These are phyloP conservation scores for Tetragnatha versicolor DNA, from an alignment of 1,140 invertebrate species.

Conservation along the genomic window DNA sequence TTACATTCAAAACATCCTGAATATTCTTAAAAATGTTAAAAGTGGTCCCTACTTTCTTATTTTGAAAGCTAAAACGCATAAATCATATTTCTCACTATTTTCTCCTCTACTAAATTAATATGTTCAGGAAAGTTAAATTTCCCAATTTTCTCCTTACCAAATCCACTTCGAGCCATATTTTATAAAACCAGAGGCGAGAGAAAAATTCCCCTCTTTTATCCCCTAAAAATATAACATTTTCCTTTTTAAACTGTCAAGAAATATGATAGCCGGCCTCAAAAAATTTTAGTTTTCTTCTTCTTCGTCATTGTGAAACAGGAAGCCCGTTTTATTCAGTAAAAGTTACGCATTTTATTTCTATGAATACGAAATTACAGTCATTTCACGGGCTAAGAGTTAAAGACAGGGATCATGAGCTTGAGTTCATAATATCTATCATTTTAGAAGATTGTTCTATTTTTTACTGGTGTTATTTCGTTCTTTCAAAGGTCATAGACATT, in stretches of 20 bases:
- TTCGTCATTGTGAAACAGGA: conserved; percentile 16
- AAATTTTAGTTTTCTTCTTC: not conserved
- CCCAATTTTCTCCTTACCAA: not conserved
- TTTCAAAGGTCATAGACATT: too few species aligned
- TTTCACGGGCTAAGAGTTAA: conserved; percentile 44
- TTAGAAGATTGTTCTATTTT: not conserved
- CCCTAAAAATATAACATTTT: not conserved
- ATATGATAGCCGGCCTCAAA: conserved; percentile 36
- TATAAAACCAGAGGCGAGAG: not conserved
- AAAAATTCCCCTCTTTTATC: not conserved
- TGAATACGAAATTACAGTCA: conserved; percentile 44
- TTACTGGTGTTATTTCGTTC: too few species aligned
- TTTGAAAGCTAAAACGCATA: too few species aligned
- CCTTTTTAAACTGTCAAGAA: conserved; percentile 27
- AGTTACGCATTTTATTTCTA: conserved; percentile 23
- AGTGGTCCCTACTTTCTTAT: too few species aligned
- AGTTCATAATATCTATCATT: conserved; percentile 30
- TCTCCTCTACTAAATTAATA: conserved; percentile 20
- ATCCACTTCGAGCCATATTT: not conserved
- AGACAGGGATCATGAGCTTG: conserved; percentile 14
- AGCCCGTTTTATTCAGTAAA: conserved; percentile 11
- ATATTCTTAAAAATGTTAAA: too few species aligned
- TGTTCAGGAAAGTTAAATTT: conserved; percentile 10
- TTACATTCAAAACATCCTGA: too few species aligned
- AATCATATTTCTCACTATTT: conserved; percentile 13